Percentiles rank a stretch among this genome's conserved stretches.
phyloP scores from a whole-genome alignment of 2,113 vertebrate genomes.

The Callaeas wilsoni region DNA sequence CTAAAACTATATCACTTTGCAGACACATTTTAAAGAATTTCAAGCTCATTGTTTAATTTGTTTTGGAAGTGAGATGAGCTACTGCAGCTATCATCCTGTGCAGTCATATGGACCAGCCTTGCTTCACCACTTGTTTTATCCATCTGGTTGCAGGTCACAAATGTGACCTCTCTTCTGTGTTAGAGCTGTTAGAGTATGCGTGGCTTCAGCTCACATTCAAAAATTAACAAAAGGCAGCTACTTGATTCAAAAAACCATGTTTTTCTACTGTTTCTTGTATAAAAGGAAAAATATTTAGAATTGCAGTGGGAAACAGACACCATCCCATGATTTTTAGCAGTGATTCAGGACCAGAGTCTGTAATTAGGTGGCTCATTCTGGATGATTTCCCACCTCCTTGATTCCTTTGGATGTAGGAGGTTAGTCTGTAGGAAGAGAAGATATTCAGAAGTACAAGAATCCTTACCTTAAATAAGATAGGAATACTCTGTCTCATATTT shows the following conservation, averaged over 20 bases:
- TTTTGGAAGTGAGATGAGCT: background rate
- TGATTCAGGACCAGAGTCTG: background rate
- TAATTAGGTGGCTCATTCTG: background rate
- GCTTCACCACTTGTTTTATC: background rate
- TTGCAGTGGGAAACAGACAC: background rate
- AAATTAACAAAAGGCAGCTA: background rate
- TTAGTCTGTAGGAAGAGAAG: background rate
- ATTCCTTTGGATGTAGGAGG: background rate
- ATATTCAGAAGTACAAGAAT: background rate
- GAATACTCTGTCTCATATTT: background rate
- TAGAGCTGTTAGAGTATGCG: background rate
- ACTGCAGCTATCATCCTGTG: background rate
- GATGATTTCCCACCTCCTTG: background rate
- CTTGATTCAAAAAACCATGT: fast-evolving
- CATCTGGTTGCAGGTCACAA: background rate
- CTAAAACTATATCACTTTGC: background rate
- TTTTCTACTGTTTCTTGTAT: background rate
- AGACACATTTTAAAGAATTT: background rate
- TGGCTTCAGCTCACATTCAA: background rate
- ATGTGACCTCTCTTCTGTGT: background rate
- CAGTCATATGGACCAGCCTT: background rate
- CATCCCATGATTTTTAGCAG: background rate
- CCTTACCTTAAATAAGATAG: background rate
- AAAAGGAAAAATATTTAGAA: background rate
- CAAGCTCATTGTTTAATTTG: background rate